Evolutionary conservation across 2,113 vertebrate genomes (phyloP), one percentile per base, ranked within the genome.

Genomic region (Labeo rohita): DNA sequence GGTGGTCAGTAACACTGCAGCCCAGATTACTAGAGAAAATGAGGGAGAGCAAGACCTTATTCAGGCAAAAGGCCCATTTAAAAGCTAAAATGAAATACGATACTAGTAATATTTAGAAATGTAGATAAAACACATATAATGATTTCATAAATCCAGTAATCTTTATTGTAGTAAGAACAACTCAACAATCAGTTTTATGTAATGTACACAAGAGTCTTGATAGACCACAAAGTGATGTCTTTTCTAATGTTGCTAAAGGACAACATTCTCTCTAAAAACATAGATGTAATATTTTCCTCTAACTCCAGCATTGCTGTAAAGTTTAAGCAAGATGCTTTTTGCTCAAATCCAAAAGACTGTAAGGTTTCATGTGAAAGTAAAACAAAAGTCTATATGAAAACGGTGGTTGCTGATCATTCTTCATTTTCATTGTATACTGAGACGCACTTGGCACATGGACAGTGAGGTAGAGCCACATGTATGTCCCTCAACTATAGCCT

Each of bases 131-230:
- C 72, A 73, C 8, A 39, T 3, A 18, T 18, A 5, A 18, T 54
- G 50, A 12, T 78, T 34, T 16, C 13, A 66, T 28, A 66, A 66
- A 63, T 65, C 43, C 77, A 50, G 80, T 52, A 52, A 70, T 52
- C 23, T 83, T 83, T 83, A 83, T 83, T 83, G 23, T 52, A 80
- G 18, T 3, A 83, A 83, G 80, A 28, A 81, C 59, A 82, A 34
- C 78, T 12, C 39, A 50, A 45, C 18, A 43, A 23, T 23, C 13
- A 15, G n/a, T 80, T 63, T 65, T 18, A 47, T 47, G 7, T 28
- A 8, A 39, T 54, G 66, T 10, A 45, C 66, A 49, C 34, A 4
- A 36, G 7, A 8, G 11, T 81, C n/a, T 49, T 47, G 23, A 65
- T 47, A 8, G 36, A 10, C 79, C 34, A 47, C n/a, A 47, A 80